Evolutionary conservation across 2,888 invertebrate species (phyloP), one percentile per base, ranked within the genome.

Genomic region (Anorthoa munda): DNA sequence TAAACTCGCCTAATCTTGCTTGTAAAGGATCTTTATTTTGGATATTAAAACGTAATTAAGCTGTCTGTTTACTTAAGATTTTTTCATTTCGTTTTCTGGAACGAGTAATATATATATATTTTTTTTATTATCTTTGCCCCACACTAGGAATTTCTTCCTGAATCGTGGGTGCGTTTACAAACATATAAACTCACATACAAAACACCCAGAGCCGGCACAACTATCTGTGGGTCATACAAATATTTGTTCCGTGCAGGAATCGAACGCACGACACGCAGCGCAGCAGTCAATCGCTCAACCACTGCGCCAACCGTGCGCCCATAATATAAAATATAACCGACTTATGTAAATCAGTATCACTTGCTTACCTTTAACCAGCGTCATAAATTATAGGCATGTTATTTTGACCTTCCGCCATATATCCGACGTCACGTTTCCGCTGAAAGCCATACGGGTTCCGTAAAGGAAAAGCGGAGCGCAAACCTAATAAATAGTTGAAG

Each of bases 1-100:
- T 91, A 93, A 92, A 92, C 90, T 88, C 91, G 91, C 89, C 90
- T 93, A 93, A 93, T 93, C 93, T 92, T 81, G 88, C 87, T 90
- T 91, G 90, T 90, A 90, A 92, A 91, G 89, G 89, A 92, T 92
- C 90, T 91, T 92, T 93, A 94, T 94, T 91, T 92, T 85, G 87
- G 89, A 91, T 90, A 92, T 90, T 91, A 91, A 89, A 87, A 79
- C 77, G 69, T 82, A 72, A 86, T 86, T 86, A 86, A 84, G 77
- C 71, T 73, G 73, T 72, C 81, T 60, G 66, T 77, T 72, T 53
- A 46, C 61, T 31, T 59, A 64, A 69, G 77, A 71, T 73, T 77
- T 78, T 77, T 66, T 63, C 65, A 48, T 79, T 68, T 18, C 13
- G 11, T 46, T 63, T 50, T 61, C 56, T 23, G 31, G 21, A 31